Evolutionary conservation across 2,888 invertebrate species (phyloP).

Genomic region (Diplazon laetatorius): DNA sequence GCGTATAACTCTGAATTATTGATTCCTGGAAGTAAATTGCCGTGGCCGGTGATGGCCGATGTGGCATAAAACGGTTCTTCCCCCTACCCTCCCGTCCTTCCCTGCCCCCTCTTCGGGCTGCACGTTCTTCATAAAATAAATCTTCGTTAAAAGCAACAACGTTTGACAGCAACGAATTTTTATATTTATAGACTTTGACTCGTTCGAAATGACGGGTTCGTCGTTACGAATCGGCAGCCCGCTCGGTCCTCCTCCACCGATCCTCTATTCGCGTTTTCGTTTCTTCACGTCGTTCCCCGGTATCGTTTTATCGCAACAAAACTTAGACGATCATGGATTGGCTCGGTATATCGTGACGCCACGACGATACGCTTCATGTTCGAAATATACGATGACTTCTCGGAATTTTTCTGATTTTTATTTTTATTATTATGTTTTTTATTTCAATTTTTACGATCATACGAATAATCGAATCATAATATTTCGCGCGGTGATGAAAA

Average conservation of each 20-base stretch:
- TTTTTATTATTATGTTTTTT: too few relatives aligned
- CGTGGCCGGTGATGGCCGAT: slow-evolving; percentile 15
- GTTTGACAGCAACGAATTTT: slow-evolving; percentile 59
- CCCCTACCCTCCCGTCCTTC: too few relatives aligned
- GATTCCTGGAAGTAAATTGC: slow-evolving; percentile 58
- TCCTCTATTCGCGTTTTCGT: slow-evolving; percentile 31
- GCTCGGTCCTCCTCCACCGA: neutral
- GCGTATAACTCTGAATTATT: slow-evolving; percentile 60
- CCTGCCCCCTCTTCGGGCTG: too few relatives aligned
- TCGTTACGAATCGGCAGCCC: too few relatives aligned
- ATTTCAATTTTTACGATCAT: too few relatives aligned
- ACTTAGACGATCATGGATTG: slow-evolving; percentile 5
- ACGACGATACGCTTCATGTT: neutral
- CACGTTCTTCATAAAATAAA: slow-evolving; percentile 52
- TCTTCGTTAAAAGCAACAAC: slow-evolving; percentile 50
- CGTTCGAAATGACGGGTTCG: slow-evolving; percentile 6
- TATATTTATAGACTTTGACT: slow-evolving; percentile 62
- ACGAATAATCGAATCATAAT: slow-evolving; percentile 34
- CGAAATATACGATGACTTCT: slow-evolving; percentile 27
- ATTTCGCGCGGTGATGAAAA: slow-evolving; percentile 18
- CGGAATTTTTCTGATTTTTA: slow-evolving; percentile 17
- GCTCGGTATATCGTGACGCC: slow-evolving; percentile 13
- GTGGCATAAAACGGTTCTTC: slow-evolving; percentile 33
- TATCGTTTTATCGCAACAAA: slow-evolving; percentile 48
- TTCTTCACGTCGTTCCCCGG: neutral